Percentiles rank a stretch among this genome's conserved stretches.
Evolutionary conservation across 2,113 vertebrate species (phyloP).

Genomic region (Cyanoderma ruficeps): DNA sequence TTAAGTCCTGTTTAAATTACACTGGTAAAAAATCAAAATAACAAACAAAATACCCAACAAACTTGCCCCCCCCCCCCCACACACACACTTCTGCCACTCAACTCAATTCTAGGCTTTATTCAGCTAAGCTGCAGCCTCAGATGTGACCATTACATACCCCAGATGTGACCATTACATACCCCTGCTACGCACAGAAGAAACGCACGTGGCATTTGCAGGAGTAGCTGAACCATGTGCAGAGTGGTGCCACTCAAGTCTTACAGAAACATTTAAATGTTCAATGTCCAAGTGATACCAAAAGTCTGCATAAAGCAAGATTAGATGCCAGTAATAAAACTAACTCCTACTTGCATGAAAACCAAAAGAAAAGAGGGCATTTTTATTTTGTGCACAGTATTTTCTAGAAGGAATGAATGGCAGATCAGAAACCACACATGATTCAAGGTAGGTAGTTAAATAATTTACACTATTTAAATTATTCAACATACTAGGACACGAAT

Average conservation of each 20-base stretch:
- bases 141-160: fast-evolving
- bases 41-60: neutral
- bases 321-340: neutral
- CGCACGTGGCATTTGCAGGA: fast-evolving
- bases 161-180: fast-evolving
- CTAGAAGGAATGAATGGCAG: neutral
- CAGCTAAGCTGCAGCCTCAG: neutral
- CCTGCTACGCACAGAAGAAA: fast-evolving
- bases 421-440: neutral
- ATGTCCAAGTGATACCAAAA: neutral
- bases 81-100: neutral
- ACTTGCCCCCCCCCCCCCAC: neutral
- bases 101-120: neutral
- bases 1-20: neutral
- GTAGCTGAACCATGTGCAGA: neutral
- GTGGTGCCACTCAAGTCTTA: neutral
- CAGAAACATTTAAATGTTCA: neutral
- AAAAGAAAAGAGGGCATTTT: neutral
- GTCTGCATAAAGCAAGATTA: neutral
- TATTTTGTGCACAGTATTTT: neutral
- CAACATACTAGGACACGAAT: neutral
- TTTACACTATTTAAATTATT: neutral
- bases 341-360: neutral
- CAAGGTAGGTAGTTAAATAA: neutral
- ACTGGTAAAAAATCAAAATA: neutral